Evolutionary conservation across 2,113 vertebrate species (phyloP).

Genomic region (Cervus canadensis): DNA sequence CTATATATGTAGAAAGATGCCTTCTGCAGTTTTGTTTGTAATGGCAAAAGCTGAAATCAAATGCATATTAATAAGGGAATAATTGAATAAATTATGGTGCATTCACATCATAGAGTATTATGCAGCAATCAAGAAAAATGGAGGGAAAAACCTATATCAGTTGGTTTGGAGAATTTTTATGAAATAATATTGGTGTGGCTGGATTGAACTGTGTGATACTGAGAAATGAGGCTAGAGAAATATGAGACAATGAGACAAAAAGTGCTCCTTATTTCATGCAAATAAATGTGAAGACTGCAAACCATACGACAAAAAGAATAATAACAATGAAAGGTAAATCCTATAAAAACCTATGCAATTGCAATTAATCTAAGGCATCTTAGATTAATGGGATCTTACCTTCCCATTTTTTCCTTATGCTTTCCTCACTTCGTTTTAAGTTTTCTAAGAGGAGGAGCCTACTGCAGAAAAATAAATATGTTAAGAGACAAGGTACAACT

Average conservation of each 20-base stretch:
- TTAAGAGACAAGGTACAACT: not conserved
- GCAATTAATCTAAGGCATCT: not conserved
- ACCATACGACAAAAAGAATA: not conserved
- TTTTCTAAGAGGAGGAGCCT: not conserved
- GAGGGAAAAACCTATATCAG: not conserved
- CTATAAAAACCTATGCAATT: not conserved
- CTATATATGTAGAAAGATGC: not conserved
- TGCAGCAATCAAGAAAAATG: not conserved
- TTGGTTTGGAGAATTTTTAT: not conserved
- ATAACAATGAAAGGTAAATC: not conserved
- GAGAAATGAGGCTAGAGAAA: not conserved
- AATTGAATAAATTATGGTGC: not conserved
- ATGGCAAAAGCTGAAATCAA: not conserved
- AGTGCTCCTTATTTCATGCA: not conserved
- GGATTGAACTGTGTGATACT: not conserved
- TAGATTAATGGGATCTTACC: not conserved
- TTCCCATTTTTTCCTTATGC: not conserved
- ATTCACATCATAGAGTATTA: not conserved
- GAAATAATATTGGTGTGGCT: not conserved
- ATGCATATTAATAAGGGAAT: not conserved
- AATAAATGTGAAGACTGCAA: not conserved
- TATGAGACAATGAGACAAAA: not conserved
- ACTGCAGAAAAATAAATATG: not conserved
- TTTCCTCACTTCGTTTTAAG: not conserved
- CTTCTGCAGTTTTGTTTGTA: not conserved